These are phyloP conservation scores for Stegastes partitus DNA, from an alignment of 2,113 vertebrate genomes.

Conservation along the genomic window DNA sequence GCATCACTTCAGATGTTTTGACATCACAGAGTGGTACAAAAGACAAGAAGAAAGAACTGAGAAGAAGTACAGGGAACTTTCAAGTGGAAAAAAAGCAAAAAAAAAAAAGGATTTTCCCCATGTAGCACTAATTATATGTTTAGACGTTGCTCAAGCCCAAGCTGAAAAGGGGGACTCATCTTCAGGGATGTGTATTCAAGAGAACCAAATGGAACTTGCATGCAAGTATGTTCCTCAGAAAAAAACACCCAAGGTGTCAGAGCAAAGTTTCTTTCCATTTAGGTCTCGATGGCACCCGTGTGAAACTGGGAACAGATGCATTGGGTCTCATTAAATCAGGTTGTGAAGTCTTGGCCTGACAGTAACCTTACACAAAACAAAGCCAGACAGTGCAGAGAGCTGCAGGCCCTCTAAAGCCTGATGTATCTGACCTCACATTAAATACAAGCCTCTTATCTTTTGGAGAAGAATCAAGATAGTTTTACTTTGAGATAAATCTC, in stretches of 20 bases:
- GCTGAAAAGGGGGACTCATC: not conserved
- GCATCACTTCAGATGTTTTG: slow-evolving; percentile 39
- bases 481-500: slow-evolving; percentile 35
- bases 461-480: slow-evolving; percentile 34
- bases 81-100: slow-evolving; percentile 23
- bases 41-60: not conserved
- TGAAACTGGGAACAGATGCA: slow-evolving; percentile 72
- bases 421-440: slow-evolving; percentile 60
- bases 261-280: slow-evolving; percentile 42
- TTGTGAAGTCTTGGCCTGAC: slow-evolving; percentile 59
- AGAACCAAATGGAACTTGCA: not conserved
- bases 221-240: slow-evolving; percentile 11
- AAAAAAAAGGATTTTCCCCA: slow-evolving; percentile 33
- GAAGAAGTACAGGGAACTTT: slow-evolving; percentile 10
- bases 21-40: slow-evolving; percentile 6
- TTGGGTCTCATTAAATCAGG: slow-evolving; percentile 68
- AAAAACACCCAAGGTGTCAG: slow-evolving; percentile 35
- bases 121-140: slow-evolving; percentile 44
- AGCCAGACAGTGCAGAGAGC: slow-evolving; percentile 52
- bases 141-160: slow-evolving; percentile 32
- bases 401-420: slow-evolving; percentile 40
- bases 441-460: slow-evolving; percentile 45
- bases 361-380: slow-evolving; percentile 62
- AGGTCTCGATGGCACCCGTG: slow-evolving; percentile 54
- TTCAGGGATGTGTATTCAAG: slow-evolving; percentile 16